Conservation (phyloP, 2,888 invertebrate genomes). For the Pharmacophagus antenor region DNA sequence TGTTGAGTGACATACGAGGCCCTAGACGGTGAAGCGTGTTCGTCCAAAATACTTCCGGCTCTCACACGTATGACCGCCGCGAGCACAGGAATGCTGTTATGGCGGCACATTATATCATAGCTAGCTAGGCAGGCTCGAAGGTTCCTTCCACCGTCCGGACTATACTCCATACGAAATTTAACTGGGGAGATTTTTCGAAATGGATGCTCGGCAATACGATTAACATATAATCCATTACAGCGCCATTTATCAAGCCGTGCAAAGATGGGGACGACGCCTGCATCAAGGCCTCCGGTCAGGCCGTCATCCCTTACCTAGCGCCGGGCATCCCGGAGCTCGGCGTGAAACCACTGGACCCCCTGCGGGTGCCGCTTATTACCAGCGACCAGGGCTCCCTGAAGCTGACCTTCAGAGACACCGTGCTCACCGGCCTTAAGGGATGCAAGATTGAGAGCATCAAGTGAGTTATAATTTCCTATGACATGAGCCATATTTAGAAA, state of each 20-base stretch:
- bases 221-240: slow-evolving; percentile 39
- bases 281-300: slow-evolving; percentile 49
- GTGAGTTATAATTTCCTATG: slow-evolving; percentile 47
- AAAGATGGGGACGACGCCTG: slow-evolving; percentile 52
- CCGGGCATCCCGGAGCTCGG: slow-evolving; percentile 57
- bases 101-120: too few relatives aligned
- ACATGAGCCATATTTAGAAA: not conserved
- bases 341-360: slow-evolving; percentile 58
- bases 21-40: too few relatives aligned
- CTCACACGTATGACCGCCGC: too few relatives aligned
- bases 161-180: too few relatives aligned
- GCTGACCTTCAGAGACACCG: slow-evolving; percentile 53
- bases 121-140: too few relatives aligned
- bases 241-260: slow-evolving; percentile 66
- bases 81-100: too few relatives aligned
- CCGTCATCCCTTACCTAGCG: slow-evolving; percentile 52
- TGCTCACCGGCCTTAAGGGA: slow-evolving; percentile 57
- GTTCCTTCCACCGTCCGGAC: too few relatives aligned
- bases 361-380: slow-evolving; percentile 50
- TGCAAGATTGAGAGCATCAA: slow-evolving; percentile 56
- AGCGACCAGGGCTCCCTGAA: slow-evolving; percentile 54
- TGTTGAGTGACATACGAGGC: too few relatives aligned
- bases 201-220: not conserved
- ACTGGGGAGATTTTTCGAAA: not conserved
- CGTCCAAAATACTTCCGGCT: too few relatives aligned